Percentiles rank a stretch among this genome's conserved stretches.
phyloP scores from a whole-genome alignment of 2,797 vertebrate species.

The Rhinogobio ventralis region DNA sequence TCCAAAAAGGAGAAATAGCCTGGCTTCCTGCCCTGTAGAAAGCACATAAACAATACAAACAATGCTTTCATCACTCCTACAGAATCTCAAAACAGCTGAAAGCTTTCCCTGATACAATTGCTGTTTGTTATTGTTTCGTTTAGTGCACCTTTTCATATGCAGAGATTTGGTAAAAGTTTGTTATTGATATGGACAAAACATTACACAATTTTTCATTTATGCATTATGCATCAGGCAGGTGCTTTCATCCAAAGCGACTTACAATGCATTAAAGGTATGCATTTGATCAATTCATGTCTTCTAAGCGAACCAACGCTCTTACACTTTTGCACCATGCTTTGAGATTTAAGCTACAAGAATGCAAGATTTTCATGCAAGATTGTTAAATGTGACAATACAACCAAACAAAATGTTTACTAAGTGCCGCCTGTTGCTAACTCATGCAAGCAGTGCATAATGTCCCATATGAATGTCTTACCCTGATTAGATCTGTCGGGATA shows the following conservation, averaged over 20 bases:
- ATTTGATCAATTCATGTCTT: constrained; percentile 4
- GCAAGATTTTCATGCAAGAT: background rate
- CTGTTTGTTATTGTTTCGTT: constrained; percentile 14
- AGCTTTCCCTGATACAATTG: constrained; percentile 6
- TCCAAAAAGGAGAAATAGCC: constrained; percentile 97
- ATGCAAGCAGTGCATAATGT: background rate
- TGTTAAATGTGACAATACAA: background rate
- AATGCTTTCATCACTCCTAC: constrained; percentile 13
- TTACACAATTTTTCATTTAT: background rate
- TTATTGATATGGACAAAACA: constrained; percentile 3
- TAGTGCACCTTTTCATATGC: background rate
- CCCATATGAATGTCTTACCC: background rate
- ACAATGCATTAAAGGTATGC: constrained; percentile 1
- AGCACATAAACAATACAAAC: constrained; percentile 46
- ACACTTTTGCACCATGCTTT: background rate
- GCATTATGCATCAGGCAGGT: constrained; percentile 22
- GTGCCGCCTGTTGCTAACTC: background rate
- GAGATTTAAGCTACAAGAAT: background rate
- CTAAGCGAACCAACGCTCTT: background rate
- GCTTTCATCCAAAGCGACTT: constrained; percentile 4
- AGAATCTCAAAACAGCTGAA: constrained; percentile 11
- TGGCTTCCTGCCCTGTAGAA: constrained; percentile 88
- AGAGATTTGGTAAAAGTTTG: constrained; percentile 17
- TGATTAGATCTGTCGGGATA: background rate
- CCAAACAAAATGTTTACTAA: background rate